Evolutionary conservation across 2,113 vertebrate species (phyloP).

Genomic region (Cynocephalus volans): DNA sequence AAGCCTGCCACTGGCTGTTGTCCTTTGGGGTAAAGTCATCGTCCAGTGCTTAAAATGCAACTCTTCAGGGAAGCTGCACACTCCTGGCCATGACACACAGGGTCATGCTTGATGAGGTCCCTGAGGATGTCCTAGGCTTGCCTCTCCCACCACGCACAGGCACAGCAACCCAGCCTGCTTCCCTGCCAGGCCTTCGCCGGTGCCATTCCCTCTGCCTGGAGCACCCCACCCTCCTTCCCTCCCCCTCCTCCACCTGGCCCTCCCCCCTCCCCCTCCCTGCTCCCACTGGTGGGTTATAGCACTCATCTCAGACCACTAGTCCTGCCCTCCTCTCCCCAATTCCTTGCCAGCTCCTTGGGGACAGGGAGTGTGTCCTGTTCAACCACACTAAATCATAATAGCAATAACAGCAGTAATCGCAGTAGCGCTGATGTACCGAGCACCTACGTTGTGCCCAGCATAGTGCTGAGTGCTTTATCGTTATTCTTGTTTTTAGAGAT

Average conservation of each 20-base stretch:
- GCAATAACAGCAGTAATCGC: fast-evolving
- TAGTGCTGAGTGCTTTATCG: no score
- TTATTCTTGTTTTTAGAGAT: no score
- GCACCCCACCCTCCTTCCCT: background rate
- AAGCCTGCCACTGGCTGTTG: background rate
- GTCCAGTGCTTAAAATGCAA: no score
- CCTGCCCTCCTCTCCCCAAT: background rate
- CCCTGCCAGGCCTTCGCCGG: background rate
- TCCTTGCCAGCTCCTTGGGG: background rate
- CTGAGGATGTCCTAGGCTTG: fast-evolving
- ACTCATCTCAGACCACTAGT: no score
- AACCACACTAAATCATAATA: fast-evolving
- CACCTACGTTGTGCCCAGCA: background rate
- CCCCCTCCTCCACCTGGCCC: fast-evolving
- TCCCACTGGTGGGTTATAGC: no score
- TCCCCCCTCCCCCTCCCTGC: background rate
- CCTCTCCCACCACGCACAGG: background rate
- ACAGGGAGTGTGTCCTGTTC: background rate
- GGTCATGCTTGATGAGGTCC: fast-evolving
- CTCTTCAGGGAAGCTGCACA: background rate
- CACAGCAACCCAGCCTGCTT: background rate
- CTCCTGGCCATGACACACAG: background rate
- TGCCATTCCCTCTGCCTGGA: background rate
- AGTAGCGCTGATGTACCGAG: fast-evolving
- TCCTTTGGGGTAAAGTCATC: background rate